Evolutionary conservation across 2,888 invertebrate species (phyloP), one percentile per base, ranked within the genome.

Genomic region (Aricia artaxerxes): DNA sequence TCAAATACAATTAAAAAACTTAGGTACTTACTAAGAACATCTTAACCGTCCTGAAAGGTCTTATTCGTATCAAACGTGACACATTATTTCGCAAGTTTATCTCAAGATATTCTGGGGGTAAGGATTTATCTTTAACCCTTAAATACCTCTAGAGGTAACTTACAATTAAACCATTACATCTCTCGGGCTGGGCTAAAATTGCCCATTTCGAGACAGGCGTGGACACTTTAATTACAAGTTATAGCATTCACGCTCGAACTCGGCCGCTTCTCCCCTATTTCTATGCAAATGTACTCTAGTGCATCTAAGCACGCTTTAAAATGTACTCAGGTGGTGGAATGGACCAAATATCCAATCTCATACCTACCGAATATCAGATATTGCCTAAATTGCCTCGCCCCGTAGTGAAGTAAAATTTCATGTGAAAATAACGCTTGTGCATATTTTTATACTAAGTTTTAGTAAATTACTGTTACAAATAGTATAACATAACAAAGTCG

Each of bases 201-300:
- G 53, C 75, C 78, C 16, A 57, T 53, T 60, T 61, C 75, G 78
- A 79, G 82, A 82, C 83, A 81, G 81, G 81, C 80, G 82, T 80
- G 80, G 79, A 82, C 80, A 82, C 82, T 80, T 83, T 83, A 83
- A 83, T 83, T 82, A 83, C 82, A 83, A 81, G 82, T 81, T 80
- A 83, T 82, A 83, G 79, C 80, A 80, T 81, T 82, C 81, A 79
- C 78, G 81, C 73, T 79, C 77, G 79, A 80, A 77, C 82, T 80
- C 81, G 79, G 78, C 81, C 81, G 80, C 81, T 81, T 76, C 13
- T 53, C 76, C 79, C 81, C 81, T 82, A 83, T 83, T 82, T 83
- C 83, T 83, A 83, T 83, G 83, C 80, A 81, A 83, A 83, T 83
- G 78, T 77, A 53, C 24, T 79, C 78, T 73, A 81, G 79, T 79